Evolutionary conservation across 2,797 vertebrate species (phyloP).

Genomic region (Enteromius anoplus): DNA sequence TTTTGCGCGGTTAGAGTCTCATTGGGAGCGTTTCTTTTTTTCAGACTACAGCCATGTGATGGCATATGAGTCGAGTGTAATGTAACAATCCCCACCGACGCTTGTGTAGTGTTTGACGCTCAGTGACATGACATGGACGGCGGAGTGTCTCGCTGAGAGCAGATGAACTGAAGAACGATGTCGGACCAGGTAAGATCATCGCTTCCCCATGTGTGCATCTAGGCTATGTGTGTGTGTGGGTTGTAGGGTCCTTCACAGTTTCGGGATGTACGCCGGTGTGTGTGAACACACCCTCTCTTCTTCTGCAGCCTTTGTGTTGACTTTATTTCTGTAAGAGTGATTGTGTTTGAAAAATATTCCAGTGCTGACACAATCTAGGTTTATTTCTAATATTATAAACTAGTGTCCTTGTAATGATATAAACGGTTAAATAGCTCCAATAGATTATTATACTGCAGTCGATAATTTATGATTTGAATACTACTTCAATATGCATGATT

Average conservation of each 20-base stretch:
- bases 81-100: slow-evolving; percentile 41
- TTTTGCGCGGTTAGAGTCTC: slow-evolving; percentile 58
- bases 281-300: slow-evolving; percentile 48
- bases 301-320: slow-evolving; percentile 18
- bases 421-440: background rate
- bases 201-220: background rate
- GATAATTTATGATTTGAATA: background rate
- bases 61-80: slow-evolving; percentile 43
- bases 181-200: slow-evolving; percentile 77
- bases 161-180: slow-evolving; percentile 69
- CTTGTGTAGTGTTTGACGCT: slow-evolving; percentile 37
- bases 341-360: slow-evolving; percentile 26
- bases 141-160: slow-evolving; percentile 59
- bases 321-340: slow-evolving; percentile 13
- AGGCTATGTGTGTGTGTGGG: background rate
- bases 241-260: slow-evolving; percentile 1
- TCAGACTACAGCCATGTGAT: slow-evolving; percentile 42
- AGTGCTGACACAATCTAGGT: background rate
- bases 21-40: slow-evolving; percentile 63
- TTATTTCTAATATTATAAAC: background rate
- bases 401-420: background rate
- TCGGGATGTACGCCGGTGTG: slow-evolving; percentile 23
- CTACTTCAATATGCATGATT: background rate
- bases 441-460: background rate
- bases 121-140: slow-evolving; percentile 67